Evolutionary conservation across 2,888 invertebrate genomes (phyloP), one percentile per base, ranked within the genome.

Genomic region (Mamestra brassicae): DNA sequence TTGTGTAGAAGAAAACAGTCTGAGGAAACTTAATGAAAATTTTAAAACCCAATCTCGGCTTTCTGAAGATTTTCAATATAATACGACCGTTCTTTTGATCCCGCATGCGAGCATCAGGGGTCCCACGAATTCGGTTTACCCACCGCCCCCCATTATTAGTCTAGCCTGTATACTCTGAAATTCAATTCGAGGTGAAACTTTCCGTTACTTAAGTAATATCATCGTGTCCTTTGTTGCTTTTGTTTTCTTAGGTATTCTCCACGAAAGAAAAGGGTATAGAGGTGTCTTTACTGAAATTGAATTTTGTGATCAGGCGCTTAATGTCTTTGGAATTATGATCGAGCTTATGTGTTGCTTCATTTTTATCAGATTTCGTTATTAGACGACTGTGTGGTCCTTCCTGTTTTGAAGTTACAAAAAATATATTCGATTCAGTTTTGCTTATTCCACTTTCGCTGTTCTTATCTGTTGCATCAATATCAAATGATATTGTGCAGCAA

Each of bases 171-270:
- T 86, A 87, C 88, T 84, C 86, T 77, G 81, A 85, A 86, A 87
- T 88, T 89, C 89, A 87, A 90, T 90, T 89, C 86, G 83, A 85
- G 83, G 84, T 88, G 78, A 87, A 89, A 87, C 88, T 87, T 86
- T 83, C 69, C 85, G 78, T 82, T 72, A 78, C 80, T 81, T 86
- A 85, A 83, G 85, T 83, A 86, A 83, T 86, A 81, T 81, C 81
- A 76, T 75, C 80, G 78, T 88, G 76, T 86, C 85, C 81, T 86
- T 85, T 87, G 87, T 88, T 88, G 81, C 81, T 85, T 82, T 85
- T 84, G 76, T 85, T 86, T 83, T 87, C 73, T 84, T 83, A 58
- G 66, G 76, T 80, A 78, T 77, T 77, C 82, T 75, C 75, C 55
- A 67, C 45, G 42, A 45, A 70, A 72, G 83, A 79, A 82, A 78